phyloP scores from a whole-genome alignment of 2,113 vertebrate genomes.

The Phaetusa simplex region DNA sequence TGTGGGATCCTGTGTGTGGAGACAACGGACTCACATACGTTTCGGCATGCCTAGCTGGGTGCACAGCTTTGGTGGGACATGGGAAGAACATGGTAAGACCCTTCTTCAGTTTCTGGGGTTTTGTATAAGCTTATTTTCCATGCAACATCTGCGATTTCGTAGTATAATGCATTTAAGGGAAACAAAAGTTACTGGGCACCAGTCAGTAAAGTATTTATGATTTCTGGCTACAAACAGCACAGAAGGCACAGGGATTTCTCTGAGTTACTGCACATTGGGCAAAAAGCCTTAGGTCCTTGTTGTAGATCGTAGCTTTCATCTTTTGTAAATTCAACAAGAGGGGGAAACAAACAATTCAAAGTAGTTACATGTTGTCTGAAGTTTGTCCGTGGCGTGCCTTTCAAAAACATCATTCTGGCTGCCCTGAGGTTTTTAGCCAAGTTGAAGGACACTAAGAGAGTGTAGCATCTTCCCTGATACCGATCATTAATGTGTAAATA shows the following conservation, averaged over 20 bases:
- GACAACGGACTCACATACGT: constrained; percentile 84
- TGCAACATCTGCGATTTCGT: not conserved
- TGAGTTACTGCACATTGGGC: not conserved
- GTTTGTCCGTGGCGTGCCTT: not conserved
- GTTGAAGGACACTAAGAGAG: not conserved
- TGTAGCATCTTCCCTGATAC: not conserved
- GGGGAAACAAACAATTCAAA: not conserved
- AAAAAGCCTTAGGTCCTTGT: not conserved
- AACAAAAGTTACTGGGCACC: not conserved
- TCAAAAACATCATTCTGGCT: not conserved
- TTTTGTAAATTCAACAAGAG: not conserved
- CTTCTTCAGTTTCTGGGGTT: not conserved
- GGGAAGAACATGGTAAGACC: constrained; percentile 78
- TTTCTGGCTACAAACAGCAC: not conserved
- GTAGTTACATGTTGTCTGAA: not conserved
- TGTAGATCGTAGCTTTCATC: not conserved
- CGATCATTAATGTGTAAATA: not conserved
- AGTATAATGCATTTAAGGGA: not conserved
- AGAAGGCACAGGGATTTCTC: not conserved
- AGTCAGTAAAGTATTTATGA: not conserved
- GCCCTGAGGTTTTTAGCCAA: not conserved
- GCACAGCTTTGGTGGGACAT: constrained; percentile 67
- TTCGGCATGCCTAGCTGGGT: constrained; percentile 88
- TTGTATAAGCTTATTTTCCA: not conserved
- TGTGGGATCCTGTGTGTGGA: constrained; percentile 93